Evolutionary conservation across 2,113 vertebrate genomes (phyloP), one percentile per base, ranked within the genome.

Genomic region (Trichomycterus rosablanca): DNA sequence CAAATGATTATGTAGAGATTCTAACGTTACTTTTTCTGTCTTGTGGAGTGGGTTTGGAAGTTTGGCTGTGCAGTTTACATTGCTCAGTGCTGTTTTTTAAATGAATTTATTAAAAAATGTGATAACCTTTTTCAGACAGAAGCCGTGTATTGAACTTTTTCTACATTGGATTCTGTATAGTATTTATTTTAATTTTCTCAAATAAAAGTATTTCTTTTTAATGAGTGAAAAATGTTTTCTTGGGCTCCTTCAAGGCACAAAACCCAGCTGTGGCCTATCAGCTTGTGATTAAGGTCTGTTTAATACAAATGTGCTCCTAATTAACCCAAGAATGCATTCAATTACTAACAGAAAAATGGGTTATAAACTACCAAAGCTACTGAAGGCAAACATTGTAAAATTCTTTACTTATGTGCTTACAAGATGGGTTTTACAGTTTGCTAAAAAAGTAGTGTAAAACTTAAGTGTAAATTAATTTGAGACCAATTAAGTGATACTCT

Each of bases 151-250:
- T 75, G 81, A 80, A 57, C 46, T 40, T 87, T 87, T 89, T 87
- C 78, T 87, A 89, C 87, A 89, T 87, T 86, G 85, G 80, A 80
- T 86, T 87, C 86, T 89, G 86, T 86, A 87, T 84, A 89, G 87
- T 89, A 89, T 89, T 89, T 89, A 88, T 89, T 88, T 86, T 84
- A 88, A 84, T 84, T 81, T 81, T 86, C 83, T 88, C 84, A 71
- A 87, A 86, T 84, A 84, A 88, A 85, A 69, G 75, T 80, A 79
- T 82, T 78, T 77, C 63, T 84, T 78, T 75, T 77, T 81, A 73
- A 80, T 75, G 76, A 68, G 78, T 74, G 66, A 77, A 72, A 75
- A n/a, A 14, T 60, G 54, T 30, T 54, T 64, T 26, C 26, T 62
- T 52, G 9, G 42, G 15, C 8, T 40, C 37, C 14, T 40, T 40